phyloP scores from a whole-genome alignment of 2,888 invertebrate genomes.

The Anthrax anthrax region DNA sequence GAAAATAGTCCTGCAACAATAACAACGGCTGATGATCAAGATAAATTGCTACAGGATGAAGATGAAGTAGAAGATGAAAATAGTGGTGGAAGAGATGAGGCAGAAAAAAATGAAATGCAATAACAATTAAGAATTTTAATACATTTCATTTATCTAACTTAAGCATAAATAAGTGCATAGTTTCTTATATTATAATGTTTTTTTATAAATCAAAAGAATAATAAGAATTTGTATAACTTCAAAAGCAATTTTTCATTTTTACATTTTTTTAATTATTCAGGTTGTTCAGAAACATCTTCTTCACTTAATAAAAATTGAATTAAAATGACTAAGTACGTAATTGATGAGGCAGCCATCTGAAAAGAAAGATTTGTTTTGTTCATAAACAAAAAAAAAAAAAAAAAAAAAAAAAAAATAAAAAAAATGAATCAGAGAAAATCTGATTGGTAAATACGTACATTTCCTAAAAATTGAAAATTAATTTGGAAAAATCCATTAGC shows the following conservation, averaged over 20 bases:
- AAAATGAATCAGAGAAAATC: background rate
- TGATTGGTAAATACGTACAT: constrained; percentile 18
- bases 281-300: no score
- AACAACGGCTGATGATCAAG: constrained; percentile 4
- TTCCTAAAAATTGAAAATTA: constrained; percentile 27
- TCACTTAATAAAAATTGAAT: constrained; percentile 15
- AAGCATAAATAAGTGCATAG: no score
- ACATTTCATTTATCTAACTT: no score
- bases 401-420: no score
- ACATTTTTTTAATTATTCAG: no score
- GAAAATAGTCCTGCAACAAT: constrained; percentile 14
- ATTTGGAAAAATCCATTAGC: constrained; percentile 31
- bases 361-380: background rate
- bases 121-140: no score
- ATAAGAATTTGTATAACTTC: no score
- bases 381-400: no score
- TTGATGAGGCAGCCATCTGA: constrained; percentile 28
- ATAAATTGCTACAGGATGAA: background rate
- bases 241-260: no score
- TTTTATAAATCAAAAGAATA: no score
- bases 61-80: background rate
- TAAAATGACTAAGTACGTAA: constrained; percentile 28
- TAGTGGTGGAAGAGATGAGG: background rate
- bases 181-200: no score
- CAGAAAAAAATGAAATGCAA: background rate